phyloP scores from a whole-genome alignment of 2,888 invertebrate species.

The Thereva nobilitata region DNA sequence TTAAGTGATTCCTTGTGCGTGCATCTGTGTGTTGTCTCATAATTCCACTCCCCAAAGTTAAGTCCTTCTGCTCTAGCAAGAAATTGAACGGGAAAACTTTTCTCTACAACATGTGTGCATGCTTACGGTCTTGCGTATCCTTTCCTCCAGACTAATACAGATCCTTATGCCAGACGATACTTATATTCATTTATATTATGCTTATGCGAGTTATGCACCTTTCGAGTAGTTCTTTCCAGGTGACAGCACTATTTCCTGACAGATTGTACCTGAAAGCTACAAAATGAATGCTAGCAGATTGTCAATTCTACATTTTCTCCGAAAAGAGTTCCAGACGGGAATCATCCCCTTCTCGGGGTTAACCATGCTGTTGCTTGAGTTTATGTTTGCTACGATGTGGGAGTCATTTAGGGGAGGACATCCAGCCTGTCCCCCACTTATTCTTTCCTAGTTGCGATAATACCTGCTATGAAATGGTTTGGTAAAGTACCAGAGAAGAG shows the following conservation, averaged over 20 bases:
- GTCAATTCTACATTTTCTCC: too few species aligned
- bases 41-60: not conserved
- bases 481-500: conserved; percentile 13
- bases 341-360: not conserved
- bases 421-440: not conserved
- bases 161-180: conserved; percentile 19
- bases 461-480: conserved; percentile 14
- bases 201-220: too few species aligned
- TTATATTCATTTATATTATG: too few species aligned
- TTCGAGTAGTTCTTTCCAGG: conserved; percentile 14
- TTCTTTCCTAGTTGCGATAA: conserved; percentile 21
- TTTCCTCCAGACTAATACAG: conserved; percentile 4
- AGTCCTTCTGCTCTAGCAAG: too few species aligned
- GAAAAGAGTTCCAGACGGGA: too few species aligned
- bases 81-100: too few species aligned
- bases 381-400: conserved; percentile 3
- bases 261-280: not conserved
- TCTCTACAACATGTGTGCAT: too few species aligned
- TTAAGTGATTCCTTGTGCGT: conserved; percentile 28
- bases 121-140: too few species aligned
- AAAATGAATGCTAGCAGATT: too few species aligned
- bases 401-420: conserved; percentile 11
- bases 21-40: conserved; percentile 8
- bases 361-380: not conserved
- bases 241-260: conserved; percentile 15